Evolutionary conservation across 2,797 vertebrate species (phyloP), one percentile per base, ranked within the genome.

Genomic region (Pelochelys cantorii): DNA sequence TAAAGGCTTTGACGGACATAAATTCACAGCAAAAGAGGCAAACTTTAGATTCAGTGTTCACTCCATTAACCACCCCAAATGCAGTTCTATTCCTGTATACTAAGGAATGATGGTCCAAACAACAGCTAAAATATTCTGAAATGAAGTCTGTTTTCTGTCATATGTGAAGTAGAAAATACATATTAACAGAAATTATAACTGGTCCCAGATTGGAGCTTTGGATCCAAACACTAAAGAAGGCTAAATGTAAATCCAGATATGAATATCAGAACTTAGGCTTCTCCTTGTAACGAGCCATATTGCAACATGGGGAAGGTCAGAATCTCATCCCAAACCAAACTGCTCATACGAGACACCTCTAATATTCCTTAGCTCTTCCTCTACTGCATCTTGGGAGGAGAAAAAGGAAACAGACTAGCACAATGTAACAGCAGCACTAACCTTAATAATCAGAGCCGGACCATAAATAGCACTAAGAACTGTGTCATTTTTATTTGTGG

Each of bases 1-100:
- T 93, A 91, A 93, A 87, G 83, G 60, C 25, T 95, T 90, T 87
- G 71, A 79, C 85, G 88, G 15, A n/a, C 54, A 48, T 42, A 55
- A 93, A 80, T 17, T 82, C 65, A 48, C 56, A 92, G 25, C 78
- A 87, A 94, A 84, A 54, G 86, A 74, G 81, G 42, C n/a, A 83
- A 87, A 27, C 20, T 78, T 68, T 27, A 79, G 52, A 78, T 57
- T 84, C 80, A 93, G 82, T 17, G n/a, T 77, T 2, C 14, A 55
- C 12, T 10, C 60, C 75, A 60, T 83, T 83, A 84, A 92, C 85
- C n/a, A 91, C 42, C 18, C 48, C 42, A 91, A 90, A 55, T 23
- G 74, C 0, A 0, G 2, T 74, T 74, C 55, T 8, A 31, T 90
- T 34, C 11, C 42, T 71, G 7, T n/a, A 88, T 1, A 5, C 9